These are phyloP conservation scores for Tenualosa thibaudeaui DNA, from an alignment of 2,797 vertebrate genomes.

Conservation along the genomic window DNA sequence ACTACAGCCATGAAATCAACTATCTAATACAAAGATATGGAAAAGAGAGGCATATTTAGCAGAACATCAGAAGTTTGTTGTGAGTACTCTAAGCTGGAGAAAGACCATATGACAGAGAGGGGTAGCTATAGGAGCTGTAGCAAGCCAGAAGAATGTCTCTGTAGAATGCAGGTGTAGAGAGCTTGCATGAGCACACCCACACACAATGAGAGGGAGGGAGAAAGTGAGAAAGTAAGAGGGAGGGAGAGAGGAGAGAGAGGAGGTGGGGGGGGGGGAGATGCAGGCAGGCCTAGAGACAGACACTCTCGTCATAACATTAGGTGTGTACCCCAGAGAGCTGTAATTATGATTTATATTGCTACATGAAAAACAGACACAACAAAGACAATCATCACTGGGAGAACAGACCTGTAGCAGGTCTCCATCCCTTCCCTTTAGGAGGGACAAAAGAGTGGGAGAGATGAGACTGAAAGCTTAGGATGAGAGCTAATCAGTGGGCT, in stretches of 20 bases:
- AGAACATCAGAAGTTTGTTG: background rate
- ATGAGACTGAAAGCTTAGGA: too few relatives aligned
- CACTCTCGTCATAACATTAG: background rate
- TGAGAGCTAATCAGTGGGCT: too few relatives aligned
- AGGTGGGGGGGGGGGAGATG: background rate
- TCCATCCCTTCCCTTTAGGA: too few relatives aligned
- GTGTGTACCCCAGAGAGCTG: too few relatives aligned
- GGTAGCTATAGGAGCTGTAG: background rate
- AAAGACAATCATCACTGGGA: too few relatives aligned
- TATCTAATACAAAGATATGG: background rate
- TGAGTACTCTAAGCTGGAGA: background rate
- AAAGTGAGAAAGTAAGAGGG: background rate
- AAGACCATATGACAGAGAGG: background rate
- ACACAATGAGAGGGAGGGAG: background rate
- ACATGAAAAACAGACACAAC: too few relatives aligned
- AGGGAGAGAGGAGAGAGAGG: background rate
- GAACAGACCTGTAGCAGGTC: too few relatives aligned
- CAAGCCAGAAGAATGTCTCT: too few relatives aligned
- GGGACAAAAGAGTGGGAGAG: too few relatives aligned
- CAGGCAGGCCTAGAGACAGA: background rate
- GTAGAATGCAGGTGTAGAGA: too few relatives aligned
- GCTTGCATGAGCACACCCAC: too few relatives aligned
- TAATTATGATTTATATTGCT: too few relatives aligned
- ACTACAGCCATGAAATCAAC: background rate
- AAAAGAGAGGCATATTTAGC: background rate